These are phyloP conservation scores for Temnothorax rugatulus DNA, from an alignment of 2,888 invertebrate genomes.

Conservation along the genomic window DNA sequence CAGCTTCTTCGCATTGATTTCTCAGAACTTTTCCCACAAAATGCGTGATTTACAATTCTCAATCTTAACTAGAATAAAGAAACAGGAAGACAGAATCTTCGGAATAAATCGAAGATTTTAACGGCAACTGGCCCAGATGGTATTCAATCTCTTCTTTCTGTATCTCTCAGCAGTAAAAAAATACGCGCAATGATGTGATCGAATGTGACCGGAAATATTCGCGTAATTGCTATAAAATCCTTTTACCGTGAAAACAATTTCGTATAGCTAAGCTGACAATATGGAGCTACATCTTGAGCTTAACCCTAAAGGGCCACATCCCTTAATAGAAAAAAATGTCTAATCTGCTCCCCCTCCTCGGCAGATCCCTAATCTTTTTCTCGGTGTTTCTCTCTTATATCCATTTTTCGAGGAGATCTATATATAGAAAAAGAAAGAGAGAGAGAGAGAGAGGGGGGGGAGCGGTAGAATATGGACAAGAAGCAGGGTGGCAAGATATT, in stretches of 20 bases:
- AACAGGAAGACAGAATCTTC: neutral
- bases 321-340: conserved; percentile 10
- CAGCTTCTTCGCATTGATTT: conserved; percentile 15
- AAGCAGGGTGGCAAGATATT: conserved; percentile 69
- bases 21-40: conserved; percentile 19
- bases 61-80: conserved; percentile 43
- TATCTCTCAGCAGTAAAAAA: neutral
- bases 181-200: neutral
- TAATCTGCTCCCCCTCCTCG: conserved; percentile 12
- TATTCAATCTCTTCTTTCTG: neutral
- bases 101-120: conserved; percentile 7
- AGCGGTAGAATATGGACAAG: conserved; percentile 42
- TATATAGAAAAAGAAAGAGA: neutral
- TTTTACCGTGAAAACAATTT: neutral
- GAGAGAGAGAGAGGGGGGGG: neutral
- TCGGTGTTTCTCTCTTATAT: conserved; percentile 37
- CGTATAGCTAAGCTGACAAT: neutral
- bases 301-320: neutral
- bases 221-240: neutral
- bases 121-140: neutral
- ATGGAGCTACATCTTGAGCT: neutral
- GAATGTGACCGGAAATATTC: neutral
- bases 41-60: conserved; percentile 53
- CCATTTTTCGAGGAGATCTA: conserved; percentile 55
- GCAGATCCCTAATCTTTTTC: conserved; percentile 29